Percentiles rank a stretch among this genome's conserved stretches.
These are phyloP conservation scores for Oostethus manadensis DNA, from an alignment of 2,113 vertebrate genomes.

Conservation along the genomic window DNA sequence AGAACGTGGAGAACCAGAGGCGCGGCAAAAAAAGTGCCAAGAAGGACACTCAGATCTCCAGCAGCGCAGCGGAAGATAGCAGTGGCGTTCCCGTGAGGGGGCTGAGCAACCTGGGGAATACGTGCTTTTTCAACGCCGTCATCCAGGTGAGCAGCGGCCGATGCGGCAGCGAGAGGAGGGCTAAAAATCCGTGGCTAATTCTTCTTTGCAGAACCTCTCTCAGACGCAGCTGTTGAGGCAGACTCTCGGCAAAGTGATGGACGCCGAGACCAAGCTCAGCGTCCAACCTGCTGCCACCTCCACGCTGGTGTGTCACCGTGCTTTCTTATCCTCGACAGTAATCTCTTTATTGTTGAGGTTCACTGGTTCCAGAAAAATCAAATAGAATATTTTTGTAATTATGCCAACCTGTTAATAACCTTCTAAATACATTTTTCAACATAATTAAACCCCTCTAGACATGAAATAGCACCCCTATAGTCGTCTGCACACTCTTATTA, in stretches of 20 bases:
- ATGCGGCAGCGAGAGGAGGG: not conserved
- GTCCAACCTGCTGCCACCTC: conserved; percentile 68
- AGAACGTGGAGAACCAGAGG: conserved; percentile 71
- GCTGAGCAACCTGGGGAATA: conserved; percentile 95
- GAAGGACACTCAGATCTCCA: conserved; percentile 62
- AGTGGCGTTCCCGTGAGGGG: conserved; percentile 78
- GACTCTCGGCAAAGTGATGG: conserved; percentile 77
- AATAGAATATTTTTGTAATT: no score
- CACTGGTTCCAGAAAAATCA: no score
- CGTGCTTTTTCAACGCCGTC: conserved; percentile 96
- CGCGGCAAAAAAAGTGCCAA: conserved; percentile 68
- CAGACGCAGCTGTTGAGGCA: conserved; percentile 86
- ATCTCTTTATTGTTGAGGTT: not conserved
- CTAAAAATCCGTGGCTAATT: not conserved
- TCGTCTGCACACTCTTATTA: no score
- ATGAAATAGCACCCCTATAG: no score
- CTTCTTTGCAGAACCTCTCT: conserved; percentile 81
- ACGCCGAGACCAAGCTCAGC: conserved; percentile 71
- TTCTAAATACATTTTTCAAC: no score
- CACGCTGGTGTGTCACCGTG: conserved; percentile 52
- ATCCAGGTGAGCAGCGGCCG: conserved; percentile 80
- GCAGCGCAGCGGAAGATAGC: conserved; percentile 23
- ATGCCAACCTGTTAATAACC: not conserved
- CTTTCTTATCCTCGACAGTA: not conserved
- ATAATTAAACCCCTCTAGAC: no score